Conservation (phyloP, 1,140 invertebrate genomes). For the Cydia splendana region DNA sequence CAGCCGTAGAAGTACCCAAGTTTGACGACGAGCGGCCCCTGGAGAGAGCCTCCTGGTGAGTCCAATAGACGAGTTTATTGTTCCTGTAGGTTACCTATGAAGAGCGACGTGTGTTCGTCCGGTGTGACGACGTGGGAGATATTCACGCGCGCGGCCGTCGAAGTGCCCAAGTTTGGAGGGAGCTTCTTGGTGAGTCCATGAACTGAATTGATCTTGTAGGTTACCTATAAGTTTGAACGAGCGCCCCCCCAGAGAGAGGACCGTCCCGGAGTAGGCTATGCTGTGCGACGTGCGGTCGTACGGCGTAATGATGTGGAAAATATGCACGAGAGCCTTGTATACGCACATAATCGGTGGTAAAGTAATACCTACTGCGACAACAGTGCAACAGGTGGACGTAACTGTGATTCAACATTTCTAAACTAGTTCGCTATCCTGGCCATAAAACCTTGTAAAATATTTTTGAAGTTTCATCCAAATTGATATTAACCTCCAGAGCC, state of each 20-base stretch:
- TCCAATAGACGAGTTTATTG: constrained; percentile 37
- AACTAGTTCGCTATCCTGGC: too few species aligned
- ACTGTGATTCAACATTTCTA: too few species aligned
- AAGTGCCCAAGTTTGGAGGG: constrained; percentile 78
- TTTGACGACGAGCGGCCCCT: constrained; percentile 88
- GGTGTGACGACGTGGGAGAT: constrained; percentile 94
- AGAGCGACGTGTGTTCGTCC: neutral
- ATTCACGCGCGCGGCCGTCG: constrained; percentile 81
- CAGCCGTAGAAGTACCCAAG: constrained; percentile 62
- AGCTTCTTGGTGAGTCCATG: constrained; percentile 56
- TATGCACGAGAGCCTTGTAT: too few species aligned
- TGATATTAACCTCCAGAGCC: too few species aligned
- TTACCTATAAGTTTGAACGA: constrained; percentile 83
- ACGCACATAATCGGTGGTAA: too few species aligned
- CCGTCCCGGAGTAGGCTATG: too few species aligned
- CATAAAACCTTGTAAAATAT: too few species aligned
- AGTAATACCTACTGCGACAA: too few species aligned
- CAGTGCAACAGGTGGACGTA: too few species aligned
- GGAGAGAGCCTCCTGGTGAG: constrained; percentile 65
- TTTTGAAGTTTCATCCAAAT: too few species aligned
- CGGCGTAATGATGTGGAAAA: neutral
- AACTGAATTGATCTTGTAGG: neutral
- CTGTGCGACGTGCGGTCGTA: too few species aligned
- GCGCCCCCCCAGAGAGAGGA: too few species aligned
- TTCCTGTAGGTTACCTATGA: neutral